Conservation (phyloP, 1,140 invertebrate genomes). For the Nymphalis io region DNA sequence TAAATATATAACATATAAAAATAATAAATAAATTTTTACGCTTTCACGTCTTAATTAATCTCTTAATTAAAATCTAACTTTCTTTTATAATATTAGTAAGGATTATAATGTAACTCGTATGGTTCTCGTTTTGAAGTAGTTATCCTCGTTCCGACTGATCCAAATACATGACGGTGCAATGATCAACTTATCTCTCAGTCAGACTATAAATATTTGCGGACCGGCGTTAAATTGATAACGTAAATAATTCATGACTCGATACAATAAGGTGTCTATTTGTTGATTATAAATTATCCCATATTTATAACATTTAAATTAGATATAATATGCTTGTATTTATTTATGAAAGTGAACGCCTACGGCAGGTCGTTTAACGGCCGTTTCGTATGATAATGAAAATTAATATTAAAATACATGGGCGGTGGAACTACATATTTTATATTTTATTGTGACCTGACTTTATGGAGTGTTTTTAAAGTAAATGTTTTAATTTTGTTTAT, state of each 20-base stretch:
- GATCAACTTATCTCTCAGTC: constrained; percentile 4
- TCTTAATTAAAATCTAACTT: no score
- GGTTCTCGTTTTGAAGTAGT: not conserved
- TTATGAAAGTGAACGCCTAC: not conserved
- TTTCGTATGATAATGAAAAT: constrained; percentile 6
- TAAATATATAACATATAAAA: no score
- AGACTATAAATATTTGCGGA: constrained; percentile 17
- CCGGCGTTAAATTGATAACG: constrained; percentile 1
- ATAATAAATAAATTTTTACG: no score
- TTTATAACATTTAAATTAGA: constrained; percentile 8
- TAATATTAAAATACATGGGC: constrained; percentile 3
- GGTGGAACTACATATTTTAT: no score
- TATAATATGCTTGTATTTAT: constrained; percentile 4
- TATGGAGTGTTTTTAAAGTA: not conserved
- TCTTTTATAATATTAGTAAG: no score
- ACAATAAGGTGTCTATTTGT: not conserved
- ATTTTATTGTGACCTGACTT: not conserved
- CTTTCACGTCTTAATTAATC: no score
- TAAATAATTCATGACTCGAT: constrained; percentile 10
- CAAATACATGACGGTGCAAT: not conserved
- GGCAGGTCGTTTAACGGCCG: not conserved
- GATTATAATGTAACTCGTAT: not conserved
- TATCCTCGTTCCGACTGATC: not conserved
- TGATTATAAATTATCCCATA: constrained; percentile 12
- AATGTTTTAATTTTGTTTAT: not conserved